phyloP scores from a whole-genome alignment of 2,888 invertebrate species.

The Cordilura impudica region DNA sequence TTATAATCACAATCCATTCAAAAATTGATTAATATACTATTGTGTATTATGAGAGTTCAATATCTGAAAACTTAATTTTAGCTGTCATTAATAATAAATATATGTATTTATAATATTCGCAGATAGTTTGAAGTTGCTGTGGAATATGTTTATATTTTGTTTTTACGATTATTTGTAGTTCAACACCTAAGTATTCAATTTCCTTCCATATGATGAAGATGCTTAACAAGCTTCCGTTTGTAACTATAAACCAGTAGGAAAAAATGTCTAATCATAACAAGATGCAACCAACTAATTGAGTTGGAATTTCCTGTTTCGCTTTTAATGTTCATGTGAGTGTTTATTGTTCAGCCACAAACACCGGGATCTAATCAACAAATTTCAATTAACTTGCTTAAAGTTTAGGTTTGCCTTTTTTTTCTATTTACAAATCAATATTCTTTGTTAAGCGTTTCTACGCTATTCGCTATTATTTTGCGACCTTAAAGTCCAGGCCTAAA shows the following conservation, averaged over 20 bases:
- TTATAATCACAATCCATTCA: not conserved
- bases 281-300: slow-evolving; percentile 51
- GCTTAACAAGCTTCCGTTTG: slow-evolving; percentile 37
- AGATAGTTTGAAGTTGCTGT: too few species aligned
- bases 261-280: slow-evolving; percentile 33
- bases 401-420: not conserved
- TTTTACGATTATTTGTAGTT: too few species aligned
- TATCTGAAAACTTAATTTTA: not conserved
- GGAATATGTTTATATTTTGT: too few species aligned
- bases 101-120: too few species aligned
- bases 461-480: not conserved
- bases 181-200: slow-evolving; percentile 23
- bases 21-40: not conserved
- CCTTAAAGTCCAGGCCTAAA: slow-evolving; percentile 25
- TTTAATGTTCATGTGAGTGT: not conserved
- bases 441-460: not conserved
- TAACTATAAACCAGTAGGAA: not conserved
- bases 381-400: slow-evolving; percentile 31
- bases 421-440: slow-evolving; percentile 1
- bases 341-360: not conserved
- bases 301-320: slow-evolving; percentile 44
- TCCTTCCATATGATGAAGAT: slow-evolving; percentile 1
- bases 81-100: too few species aligned
- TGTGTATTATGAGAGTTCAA: not conserved
- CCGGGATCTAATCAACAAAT: not conserved